Evolutionary conservation across 2,888 invertebrate species (phyloP), one percentile per base, ranked within the genome.

Genomic region (Phorcus lineatus): DNA sequence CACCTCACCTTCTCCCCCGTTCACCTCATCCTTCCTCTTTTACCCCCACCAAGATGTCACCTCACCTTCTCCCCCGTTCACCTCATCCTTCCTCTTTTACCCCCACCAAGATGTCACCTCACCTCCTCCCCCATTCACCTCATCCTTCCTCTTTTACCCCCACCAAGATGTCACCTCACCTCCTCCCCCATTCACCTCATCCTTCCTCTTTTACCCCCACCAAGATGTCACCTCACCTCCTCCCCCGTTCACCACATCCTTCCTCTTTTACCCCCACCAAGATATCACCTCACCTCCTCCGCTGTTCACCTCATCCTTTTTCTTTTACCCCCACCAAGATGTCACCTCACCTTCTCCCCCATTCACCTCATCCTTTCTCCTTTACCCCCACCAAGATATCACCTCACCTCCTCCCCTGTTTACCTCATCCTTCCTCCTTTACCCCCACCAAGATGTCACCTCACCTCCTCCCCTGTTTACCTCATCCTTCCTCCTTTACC

Each of bases 181-280:
- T 24, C 24, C 2, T 57, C 57, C n/a, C 11, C 31, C 74, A 47
- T 79, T 79, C 74, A 57, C 52, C 55, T 67, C 55, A 52, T 67
- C 19, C 24, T 66, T 80, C 17, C 52, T 22, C 36, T 70, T 82
- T n/a, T n/a, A n/a, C n/a, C 70, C 54, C 28, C 36, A 4, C 36
- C 7, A 36, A 36, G 7, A 36, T 36, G 36, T 24, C 24, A 70
- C 54, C n/a, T 19, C 11, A 75, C 17, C 19, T 52, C 24, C n/a
- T n/a, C n/a, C n/a, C n/a, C n/a, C n/a, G n/a, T n/a, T 66, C 17
- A 16, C 54, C 31, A 13, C 67, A 47, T 17, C 70, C 57, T 55
- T 28, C 70, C 16, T 57, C 74, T 47, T 36, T 7, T 54, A 67
- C 76, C 36, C 54, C 28, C 16, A n/a, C n/a, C n/a, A n/a, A n/a